phyloP scores from a whole-genome alignment of 1,140 invertebrate species.

The Cylas formicarius region DNA sequence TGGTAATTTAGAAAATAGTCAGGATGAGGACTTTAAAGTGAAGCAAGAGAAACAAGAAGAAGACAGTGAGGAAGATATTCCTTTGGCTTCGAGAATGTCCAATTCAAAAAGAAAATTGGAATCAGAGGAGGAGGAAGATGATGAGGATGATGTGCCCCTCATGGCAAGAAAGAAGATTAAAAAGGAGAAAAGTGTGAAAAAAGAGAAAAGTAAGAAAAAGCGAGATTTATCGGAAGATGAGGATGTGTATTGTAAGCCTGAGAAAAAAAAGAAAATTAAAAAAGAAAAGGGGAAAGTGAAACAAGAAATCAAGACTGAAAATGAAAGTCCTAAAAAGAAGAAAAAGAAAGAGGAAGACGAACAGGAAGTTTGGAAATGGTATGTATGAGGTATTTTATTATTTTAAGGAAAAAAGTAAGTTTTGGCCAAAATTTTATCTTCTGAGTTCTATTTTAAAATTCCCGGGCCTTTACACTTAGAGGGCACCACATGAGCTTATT shows the following conservation, averaged over 20 bases:
- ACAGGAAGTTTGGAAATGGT: constrained; percentile 92
- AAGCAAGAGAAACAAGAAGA: constrained; percentile 44
- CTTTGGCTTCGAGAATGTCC: constrained; percentile 21
- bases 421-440: too few species aligned
- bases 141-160: constrained; percentile 61
- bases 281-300: constrained; percentile 34
- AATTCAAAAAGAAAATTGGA: constrained; percentile 43
- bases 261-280: constrained; percentile 47
- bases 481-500: too few species aligned
- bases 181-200: constrained; percentile 58
- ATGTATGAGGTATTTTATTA: constrained; percentile 35
- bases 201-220: constrained; percentile 53
- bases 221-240: constrained; percentile 52
- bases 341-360: constrained; percentile 78
- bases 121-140: constrained; percentile 48
- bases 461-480: too few species aligned
- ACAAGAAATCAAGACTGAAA: constrained; percentile 42
- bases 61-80: constrained; percentile 65
- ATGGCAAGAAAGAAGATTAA: constrained; percentile 63
- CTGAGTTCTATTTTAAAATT: too few species aligned
- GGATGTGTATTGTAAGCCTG: constrained; percentile 51
- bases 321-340: constrained; percentile 48
- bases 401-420: too few species aligned
- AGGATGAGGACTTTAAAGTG: constrained; percentile 39
- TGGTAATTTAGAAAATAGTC: constrained; percentile 41